Evolutionary conservation across 1,140 invertebrate species (phyloP), one percentile per base, ranked within the genome.

Genomic region (Dryas iulia): DNA sequence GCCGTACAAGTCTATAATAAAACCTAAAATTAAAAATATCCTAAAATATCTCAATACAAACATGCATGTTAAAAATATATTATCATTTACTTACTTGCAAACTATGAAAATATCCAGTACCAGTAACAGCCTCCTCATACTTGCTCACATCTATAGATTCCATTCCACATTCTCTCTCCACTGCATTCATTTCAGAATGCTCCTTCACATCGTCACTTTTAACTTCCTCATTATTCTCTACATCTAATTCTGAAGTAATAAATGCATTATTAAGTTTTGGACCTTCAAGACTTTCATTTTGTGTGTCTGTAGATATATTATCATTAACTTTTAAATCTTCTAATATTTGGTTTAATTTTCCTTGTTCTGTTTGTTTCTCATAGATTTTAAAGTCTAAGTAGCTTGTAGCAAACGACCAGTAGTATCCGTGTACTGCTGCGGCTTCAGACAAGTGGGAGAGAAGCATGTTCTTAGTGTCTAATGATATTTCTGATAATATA

Each of bases 21-120:
- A 28, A 28, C 2, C 26, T 2, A 3, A 28, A 28, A 2, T 28
- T 28, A 28, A 28, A 28, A 28, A 28, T 28, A 28, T n/a, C n/a
- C n/a, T n/a, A n/a, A n/a, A n/a, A n/a, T n/a, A n/a, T n/a, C n/a
- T n/a, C n/a, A n/a, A n/a, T n/a, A n/a, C n/a, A n/a, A n/a, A n/a
- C n/a, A n/a, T n/a, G n/a, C n/a, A n/a, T n/a, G n/a, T n/a, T n/a
- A n/a, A n/a, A 18, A 18, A 14, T 39, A 12, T 11, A 11, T 25
- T 2, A 21, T n/a, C n/a, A n/a, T n/a, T n/a, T 18, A 21, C 60
- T 28, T 18, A 84, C 84, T 82, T 87, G 83, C 26, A 83, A 54
- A 18, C 33, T 77, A 53, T 85, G 83, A 54, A 80, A 85, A 61
- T 73, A 78, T 26, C 80, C 84, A 57, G 66, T 82, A 1, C 77